phyloP scores from a whole-genome alignment of 1,140 invertebrate genomes.

The Apis florea region DNA sequence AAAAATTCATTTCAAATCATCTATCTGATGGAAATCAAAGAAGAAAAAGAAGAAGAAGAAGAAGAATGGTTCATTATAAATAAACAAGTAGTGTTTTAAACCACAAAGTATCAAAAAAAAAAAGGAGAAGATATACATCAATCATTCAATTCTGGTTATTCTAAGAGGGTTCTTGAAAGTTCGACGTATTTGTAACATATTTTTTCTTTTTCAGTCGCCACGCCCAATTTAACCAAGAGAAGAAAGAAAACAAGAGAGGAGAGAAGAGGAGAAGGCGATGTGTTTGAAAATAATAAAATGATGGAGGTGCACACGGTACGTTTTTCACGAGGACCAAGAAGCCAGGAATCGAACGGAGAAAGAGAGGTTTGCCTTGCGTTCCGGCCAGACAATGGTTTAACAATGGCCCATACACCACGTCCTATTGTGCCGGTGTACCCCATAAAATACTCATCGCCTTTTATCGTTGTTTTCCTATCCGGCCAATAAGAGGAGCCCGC shows the following conservation, averaged over 20 bases:
- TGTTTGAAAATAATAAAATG: slow-evolving; percentile 79
- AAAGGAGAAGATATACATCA: neutral
- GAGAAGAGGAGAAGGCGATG: slow-evolving; percentile 54
- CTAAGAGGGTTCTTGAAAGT: slow-evolving; percentile 60
- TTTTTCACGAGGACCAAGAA: slow-evolving; percentile 10
- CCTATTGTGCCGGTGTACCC: slow-evolving; percentile 73
- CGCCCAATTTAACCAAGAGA: slow-evolving; percentile 60
- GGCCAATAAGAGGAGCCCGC: slow-evolving; percentile 68
- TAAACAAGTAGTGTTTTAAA: neutral
- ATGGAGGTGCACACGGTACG: slow-evolving; percentile 59
- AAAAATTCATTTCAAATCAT: too few relatives aligned
- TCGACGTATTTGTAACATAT: slow-evolving; percentile 66
- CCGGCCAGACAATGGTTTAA: slow-evolving; percentile 68
- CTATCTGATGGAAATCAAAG: neutral
- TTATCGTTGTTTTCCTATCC: slow-evolving; percentile 78
- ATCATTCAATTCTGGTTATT: slow-evolving; percentile 12
- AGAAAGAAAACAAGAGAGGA: slow-evolving; percentile 4
- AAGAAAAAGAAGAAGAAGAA: too few relatives aligned
- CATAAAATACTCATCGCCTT: slow-evolving; percentile 80
- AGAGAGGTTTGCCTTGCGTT: slow-evolving; percentile 64
- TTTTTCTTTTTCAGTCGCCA: slow-evolving; percentile 67
- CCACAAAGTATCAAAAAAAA: neutral
- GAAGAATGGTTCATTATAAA: neutral
- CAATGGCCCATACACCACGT: slow-evolving; percentile 72
- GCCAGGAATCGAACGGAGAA: slow-evolving; percentile 25